Evolutionary conservation across 2,113 vertebrate species (phyloP), one percentile per base, ranked within the genome.

Genomic region (Galeopterus variegatus): DNA sequence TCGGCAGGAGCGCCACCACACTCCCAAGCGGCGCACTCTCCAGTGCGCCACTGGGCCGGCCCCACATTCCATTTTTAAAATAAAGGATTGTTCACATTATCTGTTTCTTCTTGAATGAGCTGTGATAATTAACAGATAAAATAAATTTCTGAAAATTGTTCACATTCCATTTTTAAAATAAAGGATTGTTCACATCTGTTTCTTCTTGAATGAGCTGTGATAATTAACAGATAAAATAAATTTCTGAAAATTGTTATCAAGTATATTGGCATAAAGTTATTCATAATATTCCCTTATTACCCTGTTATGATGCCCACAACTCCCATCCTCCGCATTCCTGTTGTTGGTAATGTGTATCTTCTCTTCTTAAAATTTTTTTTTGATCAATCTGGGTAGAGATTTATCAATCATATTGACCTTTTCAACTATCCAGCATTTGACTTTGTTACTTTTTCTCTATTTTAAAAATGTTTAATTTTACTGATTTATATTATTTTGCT

Each of bases 401-500:
- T 45, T 85, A 50, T 90, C 31, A 50, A 5, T n/a, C 76, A 84
- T 24, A 60, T 18, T 95, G 36, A 50, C 24, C 1, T 70, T 84
- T 77, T 77, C 69, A 36, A 33, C 11, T 48, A 67, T 36, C 54
- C 26, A 75, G 6, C 19, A 76, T 90, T 84, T 33, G 17, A 83
- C 12, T 69, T 77, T 17, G 79, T 90, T 79, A 60, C 41, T 41
- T 88, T 80, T 94, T 56, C 36, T 52, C 33, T 52, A 36, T 52
- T 54, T 10, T 84, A 80, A 65, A 54, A 67, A 24, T 31, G 23
- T 62, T 88, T 94, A 88, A 72, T 45, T 54, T 52, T 62, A 41
- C 23, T 73, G 23, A 56, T 75, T 83, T 83, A 21, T 58, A 24
- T 93, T 93, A 26, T 83, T 83, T 94, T 89, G 58, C 50, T 50